Percentiles rank a stretch among this genome's conserved stretches.
These are phyloP conservation scores for Procambarus virginalis DNA, from an alignment of 1,140 invertebrate genomes.

Conservation along the genomic window DNA sequence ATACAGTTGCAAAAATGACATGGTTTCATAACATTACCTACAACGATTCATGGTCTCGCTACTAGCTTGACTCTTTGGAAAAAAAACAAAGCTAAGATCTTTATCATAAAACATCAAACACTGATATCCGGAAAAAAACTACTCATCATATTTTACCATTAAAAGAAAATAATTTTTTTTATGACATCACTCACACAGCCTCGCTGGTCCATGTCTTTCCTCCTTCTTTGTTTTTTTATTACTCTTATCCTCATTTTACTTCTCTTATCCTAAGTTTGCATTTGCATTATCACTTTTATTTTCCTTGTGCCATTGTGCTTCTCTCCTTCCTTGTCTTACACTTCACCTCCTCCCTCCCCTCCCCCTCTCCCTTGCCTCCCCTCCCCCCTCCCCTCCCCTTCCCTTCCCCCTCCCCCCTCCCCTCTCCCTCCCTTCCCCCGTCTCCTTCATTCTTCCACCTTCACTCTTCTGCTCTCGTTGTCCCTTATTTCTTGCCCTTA, in stretches of 20 bases:
- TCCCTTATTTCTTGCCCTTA: not conserved
- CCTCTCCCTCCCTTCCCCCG: not conserved
- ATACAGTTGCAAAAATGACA: too few species aligned
- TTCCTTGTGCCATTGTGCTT: not conserved
- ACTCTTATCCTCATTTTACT: not conserved
- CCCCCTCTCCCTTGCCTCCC: not conserved
- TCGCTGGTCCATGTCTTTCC: not conserved
- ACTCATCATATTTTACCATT: too few species aligned
- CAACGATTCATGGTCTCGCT: too few species aligned
- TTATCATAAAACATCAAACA: too few species aligned
- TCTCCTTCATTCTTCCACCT: not conserved
- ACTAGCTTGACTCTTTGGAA: too few species aligned
- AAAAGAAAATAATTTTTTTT: too few species aligned
- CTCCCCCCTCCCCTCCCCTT: not conserved
- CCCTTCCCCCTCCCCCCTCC: not conserved
- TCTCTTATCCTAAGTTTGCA: not conserved
- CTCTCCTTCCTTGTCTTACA: too few species aligned
- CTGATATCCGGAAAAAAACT: too few species aligned
- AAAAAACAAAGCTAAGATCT: too few species aligned
- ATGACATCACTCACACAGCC: too few species aligned
- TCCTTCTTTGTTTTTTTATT: not conserved
- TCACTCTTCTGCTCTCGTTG: not conserved
- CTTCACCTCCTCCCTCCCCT: not conserved
- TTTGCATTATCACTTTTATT: not conserved
- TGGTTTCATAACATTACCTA: too few species aligned